Conservation (phyloP, 2,888 invertebrate species). For the Dolichopus griseipennis region DNA sequence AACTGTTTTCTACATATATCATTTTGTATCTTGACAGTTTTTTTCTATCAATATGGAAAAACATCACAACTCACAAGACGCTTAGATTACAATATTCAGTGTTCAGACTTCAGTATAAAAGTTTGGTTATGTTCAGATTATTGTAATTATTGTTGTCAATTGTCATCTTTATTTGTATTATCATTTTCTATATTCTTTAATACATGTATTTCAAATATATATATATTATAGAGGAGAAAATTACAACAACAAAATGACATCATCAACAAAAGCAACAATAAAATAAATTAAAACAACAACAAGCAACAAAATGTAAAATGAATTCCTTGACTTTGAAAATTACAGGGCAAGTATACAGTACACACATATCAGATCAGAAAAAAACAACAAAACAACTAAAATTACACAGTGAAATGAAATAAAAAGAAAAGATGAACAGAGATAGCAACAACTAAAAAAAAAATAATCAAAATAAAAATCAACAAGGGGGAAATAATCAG, state of each 20-base stretch:
- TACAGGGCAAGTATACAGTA: background rate
- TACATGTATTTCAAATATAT: no score
- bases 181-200: conserved; percentile 10
- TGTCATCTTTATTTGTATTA: conserved; percentile 23
- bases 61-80: no score
- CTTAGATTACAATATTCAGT: background rate
- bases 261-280: no score
- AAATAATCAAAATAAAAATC: background rate
- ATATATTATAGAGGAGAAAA: background rate
- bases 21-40: background rate
- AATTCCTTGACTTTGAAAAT: conserved; percentile 6
- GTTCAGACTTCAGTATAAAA: conserved; percentile 19
- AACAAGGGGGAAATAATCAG: conserved; percentile 1
- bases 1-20: background rate
- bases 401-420: background rate
- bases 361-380: background rate
- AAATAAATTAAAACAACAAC: no score
- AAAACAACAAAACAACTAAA: conserved; percentile 3
- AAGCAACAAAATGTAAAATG: background rate
- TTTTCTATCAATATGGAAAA: conserved; percentile 15
- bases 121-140: conserved; percentile 15
- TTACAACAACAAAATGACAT: background rate
- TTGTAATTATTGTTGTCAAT: conserved; percentile 14
- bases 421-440: background rate
- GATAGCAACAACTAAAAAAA: background rate